A percentile compares a stretch with the other conserved stretches of the same genome.
Conservation (phyloP, 1,140 invertebrate genomes). For the Aphelenchoides fujianensis region DNA sequence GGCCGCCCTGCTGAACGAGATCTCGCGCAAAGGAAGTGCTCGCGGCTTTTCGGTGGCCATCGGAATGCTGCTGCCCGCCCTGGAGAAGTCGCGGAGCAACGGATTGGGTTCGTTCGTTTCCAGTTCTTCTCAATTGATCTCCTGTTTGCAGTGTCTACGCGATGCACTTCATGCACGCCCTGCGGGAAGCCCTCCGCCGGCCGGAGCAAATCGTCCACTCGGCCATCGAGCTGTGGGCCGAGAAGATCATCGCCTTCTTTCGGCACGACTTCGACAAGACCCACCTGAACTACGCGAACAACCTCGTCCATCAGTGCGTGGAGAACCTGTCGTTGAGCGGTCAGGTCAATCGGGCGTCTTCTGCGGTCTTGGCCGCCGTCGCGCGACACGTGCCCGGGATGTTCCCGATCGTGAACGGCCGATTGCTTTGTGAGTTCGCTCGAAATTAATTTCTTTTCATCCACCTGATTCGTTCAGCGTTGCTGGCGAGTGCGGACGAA, state of each 20-base stretch:
- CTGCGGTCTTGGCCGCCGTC: constrained; percentile 4
- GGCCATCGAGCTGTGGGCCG: neutral
- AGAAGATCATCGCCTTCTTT: neutral
- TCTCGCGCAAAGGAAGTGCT: neutral
- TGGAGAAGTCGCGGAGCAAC: neutral
- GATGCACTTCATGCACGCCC: constrained; percentile 13
- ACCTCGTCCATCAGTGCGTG: neutral
- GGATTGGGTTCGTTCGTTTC: neutral
- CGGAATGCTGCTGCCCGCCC: neutral
- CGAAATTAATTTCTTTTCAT: neutral
- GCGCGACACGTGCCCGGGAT: constrained; percentile 10
- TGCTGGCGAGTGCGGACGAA: neutral
- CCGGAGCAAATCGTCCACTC: constrained; percentile 16
- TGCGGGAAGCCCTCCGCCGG: constrained; percentile 7
- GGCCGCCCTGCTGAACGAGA: constrained; percentile 14
- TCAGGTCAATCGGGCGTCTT: neutral
- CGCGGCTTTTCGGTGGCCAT: constrained; percentile 9
- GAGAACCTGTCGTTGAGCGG: constrained; percentile 7
- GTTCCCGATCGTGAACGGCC: neutral
- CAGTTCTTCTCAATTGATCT: too few species aligned
- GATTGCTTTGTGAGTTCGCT: constrained; percentile 11
- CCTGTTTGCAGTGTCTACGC: constrained; percentile 4
- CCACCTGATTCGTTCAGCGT: neutral
- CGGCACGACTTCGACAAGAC: neutral
- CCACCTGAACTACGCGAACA: neutral